Conservation (phyloP, 2,797 vertebrate genomes). For the Eurystomus glaucurus region DNA sequence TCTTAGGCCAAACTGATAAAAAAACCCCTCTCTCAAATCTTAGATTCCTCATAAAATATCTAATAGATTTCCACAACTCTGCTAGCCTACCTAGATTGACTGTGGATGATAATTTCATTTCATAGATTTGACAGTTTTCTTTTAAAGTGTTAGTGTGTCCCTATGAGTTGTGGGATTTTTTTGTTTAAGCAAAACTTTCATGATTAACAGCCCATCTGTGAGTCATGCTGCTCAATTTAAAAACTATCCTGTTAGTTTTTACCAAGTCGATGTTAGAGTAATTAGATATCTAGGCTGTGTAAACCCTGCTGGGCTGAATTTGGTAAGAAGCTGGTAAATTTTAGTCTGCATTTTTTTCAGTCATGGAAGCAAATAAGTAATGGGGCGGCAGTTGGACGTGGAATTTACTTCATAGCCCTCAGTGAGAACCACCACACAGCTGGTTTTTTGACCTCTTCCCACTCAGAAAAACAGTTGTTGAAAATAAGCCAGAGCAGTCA, state of each 20-base stretch:
- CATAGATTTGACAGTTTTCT: not conserved
- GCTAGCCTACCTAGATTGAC: not conserved
- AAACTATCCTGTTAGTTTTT: not conserved
- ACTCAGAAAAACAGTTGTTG: not conserved
- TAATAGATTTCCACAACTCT: not conserved
- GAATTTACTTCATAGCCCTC: not conserved
- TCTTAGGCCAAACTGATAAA: not conserved
- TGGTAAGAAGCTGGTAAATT: not conserved
- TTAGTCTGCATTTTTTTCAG: not conserved
- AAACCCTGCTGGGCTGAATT: not conserved
- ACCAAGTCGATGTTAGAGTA: not conserved
- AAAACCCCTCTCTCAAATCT: not conserved
- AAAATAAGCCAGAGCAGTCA: not conserved
- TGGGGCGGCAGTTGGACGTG: rapidly evolving
- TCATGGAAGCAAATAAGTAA: not conserved
- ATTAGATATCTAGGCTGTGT: not conserved
- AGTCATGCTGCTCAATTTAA: not conserved
- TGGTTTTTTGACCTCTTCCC: not conserved
- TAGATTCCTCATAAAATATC: not conserved
- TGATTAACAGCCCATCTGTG: not conserved
- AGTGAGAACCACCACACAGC: not conserved
- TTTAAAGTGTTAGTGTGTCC: not conserved
- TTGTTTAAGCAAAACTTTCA: not conserved
- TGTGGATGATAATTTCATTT: not conserved
- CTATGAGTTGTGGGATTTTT: not conserved